These are phyloP conservation scores for Drosophila nr. fundita DNA, from an alignment of 2,888 invertebrate genomes.

Conservation along the genomic window DNA sequence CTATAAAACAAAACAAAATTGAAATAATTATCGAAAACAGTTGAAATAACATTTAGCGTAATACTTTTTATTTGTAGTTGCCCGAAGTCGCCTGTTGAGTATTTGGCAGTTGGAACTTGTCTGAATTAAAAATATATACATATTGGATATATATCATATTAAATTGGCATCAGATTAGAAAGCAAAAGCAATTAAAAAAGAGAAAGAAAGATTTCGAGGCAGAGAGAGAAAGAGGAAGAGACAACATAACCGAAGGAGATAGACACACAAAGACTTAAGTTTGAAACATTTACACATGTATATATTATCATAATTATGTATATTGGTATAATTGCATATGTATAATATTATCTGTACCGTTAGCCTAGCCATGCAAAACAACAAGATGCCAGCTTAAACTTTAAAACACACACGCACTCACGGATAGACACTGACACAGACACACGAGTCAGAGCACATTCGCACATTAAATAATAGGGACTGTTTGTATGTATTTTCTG, in stretches of 20 bases:
- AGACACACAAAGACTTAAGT: constrained; percentile 33
- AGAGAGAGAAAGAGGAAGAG: background rate
- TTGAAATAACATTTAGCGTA: constrained; percentile 38
- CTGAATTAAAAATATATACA: constrained; percentile 17
- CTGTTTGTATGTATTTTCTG: constrained; percentile 6
- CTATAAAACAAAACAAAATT: background rate
- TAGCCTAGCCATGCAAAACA: constrained; percentile 25
- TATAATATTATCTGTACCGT: constrained; percentile 28
- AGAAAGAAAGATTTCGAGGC: background rate
- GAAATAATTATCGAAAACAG: constrained; percentile 5
- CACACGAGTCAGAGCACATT: constrained; percentile 1
- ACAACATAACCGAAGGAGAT: constrained; percentile 10
- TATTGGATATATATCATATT: constrained; percentile 1
- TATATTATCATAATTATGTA: constrained; percentile 4
- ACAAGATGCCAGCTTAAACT: constrained; percentile 8
- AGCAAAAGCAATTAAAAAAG: background rate
- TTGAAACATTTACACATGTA: constrained; percentile 18
- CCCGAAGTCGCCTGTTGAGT: constrained; percentile 28
- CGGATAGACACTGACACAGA: background rate
- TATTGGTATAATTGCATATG: constrained; percentile 40
- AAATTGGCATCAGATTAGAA: background rate
- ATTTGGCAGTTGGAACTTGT: constrained; percentile 36
- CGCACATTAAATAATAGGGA: constrained; percentile 17
- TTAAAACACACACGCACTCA: constrained; percentile 3
- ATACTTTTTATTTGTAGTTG: constrained; percentile 36